Base-by-base conservation (phyloP, 2,888 invertebrate species). In the Aspidiotus destructor region DNA sequence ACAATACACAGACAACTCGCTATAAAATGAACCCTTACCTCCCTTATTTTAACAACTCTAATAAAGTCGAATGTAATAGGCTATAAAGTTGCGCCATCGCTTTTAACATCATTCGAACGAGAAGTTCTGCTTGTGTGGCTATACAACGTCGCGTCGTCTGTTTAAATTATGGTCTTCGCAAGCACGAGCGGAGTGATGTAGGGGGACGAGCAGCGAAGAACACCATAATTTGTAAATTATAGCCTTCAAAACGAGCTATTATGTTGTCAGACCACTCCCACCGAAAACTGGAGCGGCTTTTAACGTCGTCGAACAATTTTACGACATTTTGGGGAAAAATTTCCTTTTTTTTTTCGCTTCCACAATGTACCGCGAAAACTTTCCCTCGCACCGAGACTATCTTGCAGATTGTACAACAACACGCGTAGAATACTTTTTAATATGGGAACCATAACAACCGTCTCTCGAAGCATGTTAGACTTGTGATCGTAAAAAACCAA, bases 151-250 rank as follows among this genome's bases (percentile, higher is more conserved):
- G 28, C 28, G 41, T 65, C 48, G 64, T 58, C 58, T 9, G 28
- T 8, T 55, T 55, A 55, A 65, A 60, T 67, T 67, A 60, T 67
- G 40, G 58, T 58, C 9, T 17, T 40, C 15, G 16, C 40, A 28
- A 28, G 28, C 28, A 10, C 16, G 54, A 16, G 57, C 16, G 53
- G 10, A 15, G 3, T 48, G 28, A 28, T 28, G 52, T 13, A 41
- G 28, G 28, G 53, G 52, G 62, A 10, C 60, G 28, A 16, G 15
- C 60, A 15, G 7, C 44, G 15, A 42, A 8, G 60, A 67, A 28
- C 58, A 67, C 67, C 57, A 42, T 67, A 67, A 67, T 67, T 67
- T 67, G 67, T 67, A 67, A 67, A 67, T 67, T 67, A 67, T 67
- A 67, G 67, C 67, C 40, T 67, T 67, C 60, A 41, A 67, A 67